Base-by-base conservation (phyloP, 2,797 vertebrate genomes). In the Muscicapa striata region DNA sequence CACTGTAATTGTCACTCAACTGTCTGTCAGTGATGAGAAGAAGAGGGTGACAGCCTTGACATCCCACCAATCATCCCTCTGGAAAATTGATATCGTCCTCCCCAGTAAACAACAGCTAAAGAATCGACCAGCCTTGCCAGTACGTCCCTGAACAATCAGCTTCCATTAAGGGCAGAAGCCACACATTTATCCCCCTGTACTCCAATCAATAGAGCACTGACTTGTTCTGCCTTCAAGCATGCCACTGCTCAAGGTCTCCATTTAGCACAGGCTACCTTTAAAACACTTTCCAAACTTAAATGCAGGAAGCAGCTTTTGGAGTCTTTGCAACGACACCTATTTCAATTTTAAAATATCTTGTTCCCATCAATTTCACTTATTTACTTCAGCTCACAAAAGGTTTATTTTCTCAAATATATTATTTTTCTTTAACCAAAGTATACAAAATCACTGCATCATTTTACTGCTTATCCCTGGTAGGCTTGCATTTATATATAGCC, bases 41-140 rank as follows among this genome's bases (percentile, higher is more conserved):
- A 97, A 97, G 96, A 96, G 97, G 97, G 97, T 98, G 98, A 98
- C 97, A 96, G 97, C 96, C 97, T 97, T 97, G 97, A 98, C 98
- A 98, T 97, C 96, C 97, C 97, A 97, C 97, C 97, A 98, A 98
- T 98, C 98, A 98, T 97, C 93, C 95, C 93, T 89, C 96, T 96
- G 96, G 97, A 98, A 98, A 98, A 98, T 98, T 98, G 97, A 98
- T 98, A 98, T 97, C 92, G 97, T 97, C 97, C 97, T 98, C 96
- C 97, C 96, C 97, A 97, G 97, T 98, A 98, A 98, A 98, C 98
- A 98, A 98, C 97, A 97, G 97, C 97, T 97, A 96, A 87, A 92
- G 97, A 96, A 98, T 98, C 97, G 97, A 98, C 97, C 97, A 97
- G 97, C 94, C 97, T 97, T 96, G 55, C 96, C 2, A 2, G 96